These are phyloP conservation scores for Hirundo rustica DNA, from an alignment of 2,797 vertebrate genomes.

Conservation along the genomic window DNA sequence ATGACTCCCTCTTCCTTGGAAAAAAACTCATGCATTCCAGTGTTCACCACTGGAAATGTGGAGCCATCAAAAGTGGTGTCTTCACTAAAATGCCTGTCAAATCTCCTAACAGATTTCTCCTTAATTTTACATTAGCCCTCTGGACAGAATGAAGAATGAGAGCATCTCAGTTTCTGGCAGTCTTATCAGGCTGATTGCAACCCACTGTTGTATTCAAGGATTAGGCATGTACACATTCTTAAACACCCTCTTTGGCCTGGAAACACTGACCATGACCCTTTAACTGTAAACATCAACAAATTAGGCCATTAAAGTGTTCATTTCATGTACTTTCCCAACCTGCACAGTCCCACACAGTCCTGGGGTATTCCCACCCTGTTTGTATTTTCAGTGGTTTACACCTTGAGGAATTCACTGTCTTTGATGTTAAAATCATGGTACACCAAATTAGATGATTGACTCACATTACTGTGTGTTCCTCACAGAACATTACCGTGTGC, in stretches of 20 bases:
- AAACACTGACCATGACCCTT: background rate
- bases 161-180: background rate
- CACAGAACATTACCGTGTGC: too few species aligned
- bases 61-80: background rate
- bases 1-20: background rate
- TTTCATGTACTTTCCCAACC: background rate
- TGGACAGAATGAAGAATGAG: background rate
- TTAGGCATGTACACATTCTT: background rate
- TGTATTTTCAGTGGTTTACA: background rate
- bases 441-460: background rate
- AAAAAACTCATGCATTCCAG: background rate
- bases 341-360: background rate
- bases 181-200: background rate
- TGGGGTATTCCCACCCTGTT: background rate
- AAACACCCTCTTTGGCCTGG: background rate
- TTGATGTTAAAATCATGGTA: background rate
- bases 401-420: background rate
- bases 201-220: background rate
- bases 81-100: background rate
- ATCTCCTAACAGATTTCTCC: background rate
- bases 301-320: background rate
- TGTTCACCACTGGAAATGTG: background rate
- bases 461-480: background rate
- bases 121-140: background rate
- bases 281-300: background rate